Base-by-base conservation (phyloP, 2,888 invertebrate genomes). In the Apotomis capreana region DNA sequence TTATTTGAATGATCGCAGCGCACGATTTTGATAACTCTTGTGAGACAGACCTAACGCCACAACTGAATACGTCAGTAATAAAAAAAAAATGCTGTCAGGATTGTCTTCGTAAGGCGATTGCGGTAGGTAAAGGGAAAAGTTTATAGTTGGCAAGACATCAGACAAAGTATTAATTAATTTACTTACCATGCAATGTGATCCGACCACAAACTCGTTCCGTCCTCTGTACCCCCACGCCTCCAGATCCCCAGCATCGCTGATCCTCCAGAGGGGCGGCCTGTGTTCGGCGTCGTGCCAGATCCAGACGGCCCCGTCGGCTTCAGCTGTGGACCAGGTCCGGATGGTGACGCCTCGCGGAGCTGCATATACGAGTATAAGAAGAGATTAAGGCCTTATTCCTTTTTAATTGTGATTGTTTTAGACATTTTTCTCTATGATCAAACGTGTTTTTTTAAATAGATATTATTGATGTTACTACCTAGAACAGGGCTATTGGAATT, bases 271-370 rank as follows among this genome's bases (percentile, higher is more conserved):
- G 0, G 98, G 97, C 0, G 94, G 93, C 0, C 94, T 87, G 0
- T 90, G 92, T 78, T 97, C 97, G 0, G 95, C 96, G 79, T 98
- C 96, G 79, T 96, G 95, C 98, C 98, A 98, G 12, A 98, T 89
- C 89, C 97, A 97, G 6, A 98, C 94, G 10, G 95, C 94, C 0
- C 95, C 95, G 79, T 97, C 97, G 0, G 94, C 89, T 86, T 98
- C 98, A 12, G 89, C 87, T 0, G 94, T 94, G 0, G 88, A 90
- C 96, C 97, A 98, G 0, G 95, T 94, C 77, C 94, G 96, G 3
- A 96, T 94, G 65, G 94, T 95, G 0, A 96, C 95, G 0, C 95
- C 94, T 58, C 94, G 94, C 0, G 97, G 97, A 4, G 95, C 97
- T 97, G 84, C 2, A 78, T 77, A 5, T 51, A n/a, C n/a, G n/a